Evolutionary conservation across 2,113 vertebrate genomes (phyloP).

Genomic region (Tricholaema leucomelas): DNA sequence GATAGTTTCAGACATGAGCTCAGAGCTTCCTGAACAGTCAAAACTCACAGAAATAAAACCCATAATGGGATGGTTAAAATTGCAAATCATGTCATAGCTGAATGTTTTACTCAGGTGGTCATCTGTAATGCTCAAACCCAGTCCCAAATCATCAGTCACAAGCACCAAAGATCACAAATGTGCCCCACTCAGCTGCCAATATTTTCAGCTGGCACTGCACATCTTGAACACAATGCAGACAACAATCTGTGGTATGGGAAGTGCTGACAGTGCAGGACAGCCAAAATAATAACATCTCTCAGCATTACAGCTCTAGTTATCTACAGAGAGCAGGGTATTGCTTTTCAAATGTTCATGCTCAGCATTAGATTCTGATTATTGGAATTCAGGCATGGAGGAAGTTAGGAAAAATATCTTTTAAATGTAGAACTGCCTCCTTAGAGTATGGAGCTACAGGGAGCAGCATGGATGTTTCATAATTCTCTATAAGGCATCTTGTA

Average conservation of each 20-base stretch:
- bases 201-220: conserved; percentile 7
- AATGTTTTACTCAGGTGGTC: background rate
- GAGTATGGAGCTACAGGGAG: background rate
- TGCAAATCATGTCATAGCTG: background rate
- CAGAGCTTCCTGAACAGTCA: background rate
- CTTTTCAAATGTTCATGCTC: background rate
- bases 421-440: background rate
- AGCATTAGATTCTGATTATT: background rate
- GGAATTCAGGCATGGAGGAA: background rate
- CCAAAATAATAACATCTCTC: background rate
- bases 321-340: background rate
- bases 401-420: background rate
- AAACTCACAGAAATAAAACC: too few relatives aligned
- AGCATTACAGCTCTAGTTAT: background rate
- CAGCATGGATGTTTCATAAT: background rate
- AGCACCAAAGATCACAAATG: background rate
- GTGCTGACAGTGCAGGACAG: conserved; percentile 16
- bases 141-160: background rate
- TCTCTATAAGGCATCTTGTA: background rate
- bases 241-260: background rate
- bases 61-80: background rate
- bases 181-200: background rate
- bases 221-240: background rate
- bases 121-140: background rate
- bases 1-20: background rate